Evolutionary conservation across 2,888 invertebrate genomes (phyloP).

Genomic region (Limnephilus rhombicus): DNA sequence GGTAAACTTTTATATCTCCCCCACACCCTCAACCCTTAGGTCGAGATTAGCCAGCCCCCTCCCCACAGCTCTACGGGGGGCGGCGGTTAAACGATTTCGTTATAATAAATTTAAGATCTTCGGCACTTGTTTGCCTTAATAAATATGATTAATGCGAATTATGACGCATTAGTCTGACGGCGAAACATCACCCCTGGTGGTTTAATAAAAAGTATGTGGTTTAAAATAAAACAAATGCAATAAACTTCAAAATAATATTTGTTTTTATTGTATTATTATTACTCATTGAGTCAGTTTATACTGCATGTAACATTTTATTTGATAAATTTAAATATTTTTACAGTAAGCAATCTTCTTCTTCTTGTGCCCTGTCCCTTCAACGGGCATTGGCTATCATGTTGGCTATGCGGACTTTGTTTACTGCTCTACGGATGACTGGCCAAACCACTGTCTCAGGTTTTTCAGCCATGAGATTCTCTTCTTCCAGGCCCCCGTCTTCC

Average conservation of each 20-base stretch:
- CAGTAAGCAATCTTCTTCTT: too few relatives aligned
- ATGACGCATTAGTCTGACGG: neutral
- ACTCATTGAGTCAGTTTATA: too few relatives aligned
- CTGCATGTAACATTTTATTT: too few relatives aligned
- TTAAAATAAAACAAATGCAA: neutral
- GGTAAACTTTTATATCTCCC: conserved; percentile 50
- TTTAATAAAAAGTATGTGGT: neutral
- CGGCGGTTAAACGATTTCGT: conserved; percentile 47
- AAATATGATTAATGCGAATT: conserved; percentile 36
- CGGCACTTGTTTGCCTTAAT: conserved; percentile 31
- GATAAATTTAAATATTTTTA: too few relatives aligned
- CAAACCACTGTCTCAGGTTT: too few relatives aligned
- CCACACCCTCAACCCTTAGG: neutral
- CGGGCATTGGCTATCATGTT: too few relatives aligned
- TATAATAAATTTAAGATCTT: conserved; percentile 51
- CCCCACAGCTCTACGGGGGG: neutral
- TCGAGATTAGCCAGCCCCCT: conserved; percentile 2
- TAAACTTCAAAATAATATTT: neutral
- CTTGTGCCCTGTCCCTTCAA: too few relatives aligned
- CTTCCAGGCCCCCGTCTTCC: too few relatives aligned
- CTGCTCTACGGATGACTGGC: too few relatives aligned
- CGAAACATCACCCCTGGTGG: neutral
- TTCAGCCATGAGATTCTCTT: too few relatives aligned
- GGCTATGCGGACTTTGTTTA: too few relatives aligned
- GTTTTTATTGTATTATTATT: too few relatives aligned